phyloP scores from a whole-genome alignment of 2,113 vertebrate species.

The Eolophus roseicapilla region DNA sequence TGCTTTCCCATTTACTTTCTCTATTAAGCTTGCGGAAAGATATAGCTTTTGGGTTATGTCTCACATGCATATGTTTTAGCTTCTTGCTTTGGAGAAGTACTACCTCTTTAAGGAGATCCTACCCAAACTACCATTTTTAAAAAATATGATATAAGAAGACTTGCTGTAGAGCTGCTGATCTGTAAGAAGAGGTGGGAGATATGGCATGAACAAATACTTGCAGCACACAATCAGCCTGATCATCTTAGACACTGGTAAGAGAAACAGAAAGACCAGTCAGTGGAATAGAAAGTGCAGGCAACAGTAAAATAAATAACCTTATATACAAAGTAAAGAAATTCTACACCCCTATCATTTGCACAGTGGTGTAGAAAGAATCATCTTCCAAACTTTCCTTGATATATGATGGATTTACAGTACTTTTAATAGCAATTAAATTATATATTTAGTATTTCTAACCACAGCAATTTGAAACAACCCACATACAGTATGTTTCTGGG shows the following conservation, averaged over 20 bases:
- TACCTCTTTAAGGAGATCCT: background rate
- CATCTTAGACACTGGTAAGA: background rate
- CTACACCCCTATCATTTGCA: background rate
- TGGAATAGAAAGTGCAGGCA: background rate
- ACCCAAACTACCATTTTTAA: background rate
- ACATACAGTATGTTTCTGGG: background rate
- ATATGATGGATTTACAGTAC: background rate
- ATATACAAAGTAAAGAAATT: background rate
- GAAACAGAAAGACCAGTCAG: background rate
- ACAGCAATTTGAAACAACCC: constrained; percentile 10
- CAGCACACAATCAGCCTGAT: background rate
- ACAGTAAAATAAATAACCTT: background rate
- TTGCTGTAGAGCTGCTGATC: background rate
- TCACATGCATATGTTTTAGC: background rate
- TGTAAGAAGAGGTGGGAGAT: background rate
- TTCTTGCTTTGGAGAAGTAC: background rate
- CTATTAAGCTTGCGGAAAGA: background rate
- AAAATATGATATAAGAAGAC: background rate
- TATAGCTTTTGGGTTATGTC: background rate
- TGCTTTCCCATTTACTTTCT: background rate
- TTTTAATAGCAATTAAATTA: constrained; percentile 14
- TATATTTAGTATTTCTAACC: constrained; percentile 31
- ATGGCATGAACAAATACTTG: background rate
- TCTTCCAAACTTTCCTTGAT: background rate
- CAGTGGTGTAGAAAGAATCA: background rate